Conservation (phyloP, 2,888 invertebrate species). For the Caenorhabditis drosophilae region DNA sequence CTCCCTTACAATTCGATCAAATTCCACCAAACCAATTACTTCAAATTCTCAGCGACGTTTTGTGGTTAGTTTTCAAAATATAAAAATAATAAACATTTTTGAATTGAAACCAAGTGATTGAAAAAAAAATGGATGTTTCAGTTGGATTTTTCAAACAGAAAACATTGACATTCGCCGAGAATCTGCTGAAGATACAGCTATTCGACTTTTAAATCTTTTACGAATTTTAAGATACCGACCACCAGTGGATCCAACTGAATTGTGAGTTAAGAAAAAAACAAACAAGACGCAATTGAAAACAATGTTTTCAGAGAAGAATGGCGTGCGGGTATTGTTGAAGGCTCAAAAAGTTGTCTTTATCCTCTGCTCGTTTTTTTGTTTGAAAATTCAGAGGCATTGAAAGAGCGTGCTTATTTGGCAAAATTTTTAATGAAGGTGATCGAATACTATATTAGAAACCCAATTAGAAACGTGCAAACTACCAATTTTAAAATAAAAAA, state of each 20-base stretch:
- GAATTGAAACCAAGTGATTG: neutral
- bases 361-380: conserved; percentile 83
- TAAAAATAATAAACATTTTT: conserved; percentile 1
- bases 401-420: conserved; percentile 85
- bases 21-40: conserved; percentile 79
- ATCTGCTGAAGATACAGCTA: conserved; percentile 79
- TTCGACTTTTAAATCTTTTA: conserved; percentile 78
- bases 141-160: conserved; percentile 57
- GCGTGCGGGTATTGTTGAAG: conserved; percentile 77
- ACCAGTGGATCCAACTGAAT: conserved; percentile 71
- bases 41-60: conserved; percentile 80
- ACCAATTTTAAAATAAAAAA: too few relatives aligned
- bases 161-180: conserved; percentile 80
- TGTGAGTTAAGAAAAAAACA: conserved; percentile 44
- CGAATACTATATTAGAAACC: too few relatives aligned
- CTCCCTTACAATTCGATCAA: conserved; percentile 84
- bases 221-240: conserved; percentile 83
- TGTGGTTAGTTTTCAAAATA: conserved; percentile 71
- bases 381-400: conserved; percentile 78
- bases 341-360: conserved; percentile 80
- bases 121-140: conserved; percentile 17
- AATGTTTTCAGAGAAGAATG: conserved; percentile 72
- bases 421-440: conserved; percentile 70
- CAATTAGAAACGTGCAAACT: too few relatives aligned
- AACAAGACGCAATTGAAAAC: conserved; percentile 10